phyloP scores from a whole-genome alignment of 2,888 invertebrate species.

The Plebejus anna region DNA sequence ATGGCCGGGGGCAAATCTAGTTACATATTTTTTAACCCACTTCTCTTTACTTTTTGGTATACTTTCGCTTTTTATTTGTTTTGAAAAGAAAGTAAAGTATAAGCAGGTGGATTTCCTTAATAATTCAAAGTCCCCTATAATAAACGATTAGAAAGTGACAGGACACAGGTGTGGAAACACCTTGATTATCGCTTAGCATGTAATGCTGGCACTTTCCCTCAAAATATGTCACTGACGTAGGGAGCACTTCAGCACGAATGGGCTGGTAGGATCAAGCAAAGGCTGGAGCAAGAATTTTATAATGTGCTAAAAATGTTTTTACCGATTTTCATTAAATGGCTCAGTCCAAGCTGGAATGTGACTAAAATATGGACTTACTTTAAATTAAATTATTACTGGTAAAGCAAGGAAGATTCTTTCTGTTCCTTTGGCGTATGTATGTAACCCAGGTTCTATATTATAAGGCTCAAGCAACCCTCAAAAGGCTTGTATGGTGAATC shows the following conservation, averaged over 20 bases:
- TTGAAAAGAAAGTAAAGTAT: neutral
- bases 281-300: no score
- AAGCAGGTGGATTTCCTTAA: neutral
- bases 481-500: no score
- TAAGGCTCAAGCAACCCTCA: no score
- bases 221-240: neutral
- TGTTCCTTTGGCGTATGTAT: no score
- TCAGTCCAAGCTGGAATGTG: no score
- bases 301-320: no score
- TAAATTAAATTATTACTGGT: no score
- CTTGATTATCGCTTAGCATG: neutral
- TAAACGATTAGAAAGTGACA: neutral
- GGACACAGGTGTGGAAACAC: neutral
- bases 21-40: neutral
- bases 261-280: neutral
- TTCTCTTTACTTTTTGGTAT: neutral
- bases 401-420: no score
- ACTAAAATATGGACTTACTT: no score
- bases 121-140: neutral
- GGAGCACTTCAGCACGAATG: neutral
- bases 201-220: neutral
- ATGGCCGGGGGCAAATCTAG: neutral
- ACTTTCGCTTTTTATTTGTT: neutral
- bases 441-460: no score
- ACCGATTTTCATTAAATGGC: no score